Evolutionary conservation across 2,797 vertebrate species (phyloP).

Genomic region (Caiman crocodilus): DNA sequence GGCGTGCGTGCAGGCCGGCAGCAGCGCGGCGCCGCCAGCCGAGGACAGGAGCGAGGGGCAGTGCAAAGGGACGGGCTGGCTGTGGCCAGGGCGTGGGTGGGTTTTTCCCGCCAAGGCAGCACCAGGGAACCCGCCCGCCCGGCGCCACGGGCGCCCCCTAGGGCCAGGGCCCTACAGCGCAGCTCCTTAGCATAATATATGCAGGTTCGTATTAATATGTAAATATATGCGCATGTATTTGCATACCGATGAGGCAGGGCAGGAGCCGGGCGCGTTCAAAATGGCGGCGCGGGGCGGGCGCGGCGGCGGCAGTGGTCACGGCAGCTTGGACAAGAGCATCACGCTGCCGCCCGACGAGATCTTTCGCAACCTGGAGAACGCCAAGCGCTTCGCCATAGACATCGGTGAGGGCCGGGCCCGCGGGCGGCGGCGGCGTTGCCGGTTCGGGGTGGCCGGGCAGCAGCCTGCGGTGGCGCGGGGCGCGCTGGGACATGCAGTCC

Average conservation of each 20-base stretch:
- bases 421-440: neutral
- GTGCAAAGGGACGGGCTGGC: too few relatives aligned
- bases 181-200: conserved; percentile 67
- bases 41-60: too few relatives aligned
- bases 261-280: conserved; percentile 79
- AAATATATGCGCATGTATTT: conserved; percentile 82
- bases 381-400: conserved; percentile 97
- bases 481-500: conserved; percentile 53
- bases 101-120: too few relatives aligned
- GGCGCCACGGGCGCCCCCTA: neutral
- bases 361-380: conserved; percentile 97
- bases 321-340: conserved; percentile 96
- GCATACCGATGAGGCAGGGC: conserved; percentile 75
- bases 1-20: too few relatives aligned
- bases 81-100: too few relatives aligned
- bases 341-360: conserved; percentile 95
- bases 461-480: conserved; percentile 38
- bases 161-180: neutral
- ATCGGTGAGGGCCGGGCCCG: conserved; percentile 85
- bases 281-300: conserved; percentile 92
- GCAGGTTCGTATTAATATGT: conserved; percentile 21
- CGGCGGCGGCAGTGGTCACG: conserved; percentile 79
- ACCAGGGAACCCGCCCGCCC: neutral
- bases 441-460: neutral
- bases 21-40: too few relatives aligned